Percentiles rank a stretch among this genome's conserved stretches.
Evolutionary conservation across 2,113 vertebrate genomes (phyloP).

Genomic region (Proterorhinus semilunaris): DNA sequence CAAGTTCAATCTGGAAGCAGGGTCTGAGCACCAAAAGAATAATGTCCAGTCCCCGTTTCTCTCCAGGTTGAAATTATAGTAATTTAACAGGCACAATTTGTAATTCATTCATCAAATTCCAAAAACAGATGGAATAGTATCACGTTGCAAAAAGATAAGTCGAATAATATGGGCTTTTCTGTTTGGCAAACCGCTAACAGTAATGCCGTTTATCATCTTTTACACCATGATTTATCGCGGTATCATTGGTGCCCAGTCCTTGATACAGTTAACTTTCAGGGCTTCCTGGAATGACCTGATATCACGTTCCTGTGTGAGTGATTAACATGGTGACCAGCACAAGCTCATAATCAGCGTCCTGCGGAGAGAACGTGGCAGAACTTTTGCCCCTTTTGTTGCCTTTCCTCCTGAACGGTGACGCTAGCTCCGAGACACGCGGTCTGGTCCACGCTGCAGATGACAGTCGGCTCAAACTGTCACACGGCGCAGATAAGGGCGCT

Average conservation of each 20-base stretch:
- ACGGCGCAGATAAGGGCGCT: constrained; percentile 34
- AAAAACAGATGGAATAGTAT: no score
- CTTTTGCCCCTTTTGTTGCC: not conserved
- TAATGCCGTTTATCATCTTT: not conserved
- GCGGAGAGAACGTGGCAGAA: not conserved
- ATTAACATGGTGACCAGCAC: constrained; percentile 1
- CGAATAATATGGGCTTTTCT: not conserved
- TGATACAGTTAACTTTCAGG: not conserved
- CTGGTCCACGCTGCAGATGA: not conserved
- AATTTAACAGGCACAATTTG: no score
- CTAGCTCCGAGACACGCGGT: not conserved
- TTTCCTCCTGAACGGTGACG: not conserved
- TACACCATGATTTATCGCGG: not conserved
- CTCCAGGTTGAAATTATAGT: no score
- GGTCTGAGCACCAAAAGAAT: no score
- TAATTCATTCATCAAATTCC: no score
- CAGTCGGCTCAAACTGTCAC: constrained; percentile 6
- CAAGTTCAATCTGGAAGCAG: no score
- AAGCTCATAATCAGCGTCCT: not conserved
- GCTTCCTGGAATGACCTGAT: not conserved
- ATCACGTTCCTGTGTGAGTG: not conserved
- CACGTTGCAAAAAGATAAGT: not conserved
- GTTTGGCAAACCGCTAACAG: not conserved
- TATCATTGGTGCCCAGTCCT: not conserved
- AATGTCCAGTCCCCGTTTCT: no score